phyloP scores from a whole-genome alignment of 2,113 vertebrate species.

The Oreochromis spilurus region DNA sequence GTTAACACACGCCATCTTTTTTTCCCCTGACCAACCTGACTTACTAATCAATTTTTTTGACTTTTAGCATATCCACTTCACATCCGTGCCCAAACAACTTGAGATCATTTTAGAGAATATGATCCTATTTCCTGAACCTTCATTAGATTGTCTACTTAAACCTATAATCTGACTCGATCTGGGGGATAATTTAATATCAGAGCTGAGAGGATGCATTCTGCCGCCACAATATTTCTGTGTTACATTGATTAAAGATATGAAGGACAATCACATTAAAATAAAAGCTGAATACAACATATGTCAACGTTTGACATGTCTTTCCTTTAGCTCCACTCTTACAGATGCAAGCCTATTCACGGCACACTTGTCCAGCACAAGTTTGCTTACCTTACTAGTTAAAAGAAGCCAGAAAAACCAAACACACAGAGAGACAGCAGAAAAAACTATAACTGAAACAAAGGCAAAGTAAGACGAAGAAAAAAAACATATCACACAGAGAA shows the following conservation, averaged over 20 bases:
- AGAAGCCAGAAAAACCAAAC: neutral
- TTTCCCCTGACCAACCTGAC: neutral
- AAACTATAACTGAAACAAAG: neutral
- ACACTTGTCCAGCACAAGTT: neutral
- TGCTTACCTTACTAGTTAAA: neutral
- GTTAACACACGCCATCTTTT: neutral
- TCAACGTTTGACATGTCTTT: neutral
- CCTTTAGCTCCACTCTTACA: neutral
- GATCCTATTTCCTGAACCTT: slow-evolving; percentile 21
- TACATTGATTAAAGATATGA: neutral
- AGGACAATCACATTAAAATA: neutral
- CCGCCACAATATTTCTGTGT: slow-evolving; percentile 3
- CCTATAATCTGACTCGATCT: slow-evolving; percentile 32
- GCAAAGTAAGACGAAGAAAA: neutral
- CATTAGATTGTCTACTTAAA: slow-evolving; percentile 9
- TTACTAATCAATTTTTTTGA: neutral
- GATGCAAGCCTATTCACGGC: neutral
- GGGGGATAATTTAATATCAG: slow-evolving; percentile 35
- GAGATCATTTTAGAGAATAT: neutral
- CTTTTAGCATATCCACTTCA: neutral
- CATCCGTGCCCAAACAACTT: neutral
- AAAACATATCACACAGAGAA: neutral
- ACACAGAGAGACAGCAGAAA: neutral
- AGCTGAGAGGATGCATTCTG: slow-evolving; percentile 13
- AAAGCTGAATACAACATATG: neutral